A percentile compares a stretch with the other conserved stretches of the same genome.
Evolutionary conservation across 2,888 invertebrate genomes (phyloP).

Genomic region (Habrosyne pyritoides): DNA sequence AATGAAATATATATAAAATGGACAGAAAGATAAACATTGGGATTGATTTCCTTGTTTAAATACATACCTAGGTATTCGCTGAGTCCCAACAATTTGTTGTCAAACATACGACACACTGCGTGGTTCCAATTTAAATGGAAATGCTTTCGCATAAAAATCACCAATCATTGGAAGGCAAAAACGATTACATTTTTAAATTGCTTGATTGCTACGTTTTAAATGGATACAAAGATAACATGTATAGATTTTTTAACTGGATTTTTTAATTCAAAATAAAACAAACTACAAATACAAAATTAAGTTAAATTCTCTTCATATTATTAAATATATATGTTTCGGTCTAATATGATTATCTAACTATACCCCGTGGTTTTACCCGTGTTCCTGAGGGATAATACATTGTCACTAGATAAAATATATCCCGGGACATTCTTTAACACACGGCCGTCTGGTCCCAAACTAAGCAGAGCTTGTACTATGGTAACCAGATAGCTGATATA

Average conservation of each 20-base stretch:
- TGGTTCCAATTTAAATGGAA: conserved; percentile 62
- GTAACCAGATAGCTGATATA: too few species aligned
- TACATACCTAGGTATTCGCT: conserved; percentile 14
- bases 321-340: too few species aligned
- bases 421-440: too few species aligned
- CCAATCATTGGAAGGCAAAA: conserved; percentile 29
- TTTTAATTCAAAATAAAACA: too few species aligned
- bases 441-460: too few species aligned
- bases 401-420: too few species aligned
- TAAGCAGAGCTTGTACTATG: too few species aligned
- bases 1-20: not conserved
- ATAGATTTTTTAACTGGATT: conserved; percentile 15
- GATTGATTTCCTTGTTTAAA: not conserved
- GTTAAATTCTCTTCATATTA: too few species aligned
- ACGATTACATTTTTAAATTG: conserved; percentile 32
- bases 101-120: conserved; percentile 25
- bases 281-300: too few species aligned
- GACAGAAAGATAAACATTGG: not conserved
- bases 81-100: conserved; percentile 27
- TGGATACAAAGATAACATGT: not conserved
- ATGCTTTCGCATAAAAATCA: conserved; percentile 39
- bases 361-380: too few species aligned
- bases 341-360: too few species aligned
- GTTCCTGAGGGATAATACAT: too few species aligned
- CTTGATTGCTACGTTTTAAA: conserved; percentile 9